phyloP scores from a whole-genome alignment of 2,113 vertebrate genomes.

The Triplophysa tibetana region DNA sequence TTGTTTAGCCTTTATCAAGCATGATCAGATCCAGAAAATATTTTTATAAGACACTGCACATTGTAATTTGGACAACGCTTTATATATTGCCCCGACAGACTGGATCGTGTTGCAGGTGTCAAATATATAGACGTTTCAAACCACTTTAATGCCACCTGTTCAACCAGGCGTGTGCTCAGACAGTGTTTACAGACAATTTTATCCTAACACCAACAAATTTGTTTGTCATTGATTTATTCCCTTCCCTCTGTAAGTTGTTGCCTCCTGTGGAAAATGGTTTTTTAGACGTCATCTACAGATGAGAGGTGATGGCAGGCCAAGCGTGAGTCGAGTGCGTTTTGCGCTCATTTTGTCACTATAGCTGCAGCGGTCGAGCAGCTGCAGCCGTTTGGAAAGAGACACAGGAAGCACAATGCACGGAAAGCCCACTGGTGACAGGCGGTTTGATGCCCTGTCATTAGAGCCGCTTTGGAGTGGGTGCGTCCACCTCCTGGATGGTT shows the following conservation, averaged over 20 bases:
- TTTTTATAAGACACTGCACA: too few species aligned
- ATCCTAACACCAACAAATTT: conserved; percentile 35
- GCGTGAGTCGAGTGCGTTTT: conserved; percentile 57
- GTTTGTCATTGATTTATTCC: conserved; percentile 64
- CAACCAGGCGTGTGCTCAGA: background rate
- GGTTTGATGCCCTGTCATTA: conserved; percentile 67
- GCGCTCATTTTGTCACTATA: conserved; percentile 68
- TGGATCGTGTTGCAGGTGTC: background rate
- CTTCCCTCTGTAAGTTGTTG: conserved; percentile 52
- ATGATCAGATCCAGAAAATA: too few species aligned
- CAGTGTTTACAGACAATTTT: background rate
- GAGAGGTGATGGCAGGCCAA: conserved; percentile 4
- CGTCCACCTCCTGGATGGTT: conserved; percentile 58
- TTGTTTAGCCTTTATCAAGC: too few species aligned
- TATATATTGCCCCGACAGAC: background rate
- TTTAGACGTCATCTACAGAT: conserved; percentile 60
- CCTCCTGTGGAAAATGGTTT: conserved; percentile 68
- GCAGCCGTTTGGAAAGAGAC: conserved; percentile 50
- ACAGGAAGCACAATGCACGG: conserved; percentile 61
- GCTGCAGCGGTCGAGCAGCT: conserved; percentile 38
- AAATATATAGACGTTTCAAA: background rate
- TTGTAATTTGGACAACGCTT: too few species aligned
- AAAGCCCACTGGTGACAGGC: conserved; percentile 75
- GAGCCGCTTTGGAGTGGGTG: conserved; percentile 57
- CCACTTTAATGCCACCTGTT: background rate